Base-by-base conservation (phyloP, 2,888 invertebrate species). In the Drosophila leonis region DNA sequence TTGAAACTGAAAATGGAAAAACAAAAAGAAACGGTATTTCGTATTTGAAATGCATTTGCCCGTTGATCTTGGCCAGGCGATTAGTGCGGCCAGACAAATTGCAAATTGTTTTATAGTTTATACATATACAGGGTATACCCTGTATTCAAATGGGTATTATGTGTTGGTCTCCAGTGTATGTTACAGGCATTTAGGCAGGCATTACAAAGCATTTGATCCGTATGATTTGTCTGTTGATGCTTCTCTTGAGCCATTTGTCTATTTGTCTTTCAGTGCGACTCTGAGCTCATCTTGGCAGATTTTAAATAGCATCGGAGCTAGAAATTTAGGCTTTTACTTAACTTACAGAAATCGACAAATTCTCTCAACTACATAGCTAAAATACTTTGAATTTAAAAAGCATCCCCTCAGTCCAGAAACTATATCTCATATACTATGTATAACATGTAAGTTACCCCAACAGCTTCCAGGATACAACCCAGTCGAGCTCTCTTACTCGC, bases 21-120 rank as follows among this genome's bases (percentile, higher is more conserved):
- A 56, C 49, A 65, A 49, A 71, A 65, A 52, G 57, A 42, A 55
- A 59, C 57, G 35, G 35, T 57, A 27, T 27, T 44, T 62, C 33
- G 42, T 35, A 62, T 49, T 51, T 51, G 35, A 70, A 66, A 83
- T 75, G 57, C 48, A 41, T 54, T 54, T 61, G 27, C 56, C 54
- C 49, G 49, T 49, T 70, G 72, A 80, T 79, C 82, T 76, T 62
- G 57, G 51, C 35, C 69, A 46, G 41, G 37, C 65, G 77, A 83
- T 78, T 78, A 74, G 27, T 42, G 52, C 48, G 37, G 31, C 52
- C 41, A 31, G 48, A 41, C 60, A 67, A 62, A 55, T 65, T 56
- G 67, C 54, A 69, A 69, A 70, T 67, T 65, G 70, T 66, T 75
- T 76, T 75, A 56, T 46, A 46, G 54, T 54, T 48, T 15, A 13